These are phyloP conservation scores for Drosophila prolongata DNA, from an alignment of 2,888 invertebrate genomes.

Conservation along the genomic window DNA sequence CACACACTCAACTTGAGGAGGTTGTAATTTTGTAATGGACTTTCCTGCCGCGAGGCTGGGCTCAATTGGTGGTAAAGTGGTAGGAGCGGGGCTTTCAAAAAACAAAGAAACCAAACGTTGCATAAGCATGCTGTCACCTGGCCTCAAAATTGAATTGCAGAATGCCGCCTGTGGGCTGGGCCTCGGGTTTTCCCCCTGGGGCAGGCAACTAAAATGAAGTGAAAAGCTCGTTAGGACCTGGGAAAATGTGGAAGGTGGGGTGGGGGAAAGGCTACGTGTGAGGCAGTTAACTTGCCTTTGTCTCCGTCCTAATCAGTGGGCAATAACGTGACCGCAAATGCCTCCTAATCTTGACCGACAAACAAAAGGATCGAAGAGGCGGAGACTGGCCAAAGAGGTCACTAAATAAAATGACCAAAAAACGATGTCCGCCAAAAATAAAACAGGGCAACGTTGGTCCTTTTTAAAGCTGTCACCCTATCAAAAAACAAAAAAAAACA, in stretches of 20 bases:
- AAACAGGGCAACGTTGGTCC: conserved; percentile 69
- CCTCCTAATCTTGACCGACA: conserved; percentile 66
- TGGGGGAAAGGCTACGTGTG: conserved; percentile 55
- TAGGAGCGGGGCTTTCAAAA: conserved; percentile 6
- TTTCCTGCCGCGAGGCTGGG: conserved; percentile 60
- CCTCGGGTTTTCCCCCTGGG: conserved; percentile 19
- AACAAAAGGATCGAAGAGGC: conserved; percentile 58
- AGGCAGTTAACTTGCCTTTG: conserved; percentile 65
- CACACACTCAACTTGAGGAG: conserved; percentile 37
- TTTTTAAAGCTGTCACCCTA: conserved; percentile 71
- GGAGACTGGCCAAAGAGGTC: conserved; percentile 56
- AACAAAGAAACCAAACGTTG: conserved; percentile 50
- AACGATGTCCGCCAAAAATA: conserved; percentile 52
- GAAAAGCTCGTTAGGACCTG: conserved; percentile 64
- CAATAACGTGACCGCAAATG: conserved; percentile 80
- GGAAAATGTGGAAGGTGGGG: conserved; percentile 2
- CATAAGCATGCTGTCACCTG: conserved; percentile 57
- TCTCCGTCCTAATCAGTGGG: conserved; percentile 75
- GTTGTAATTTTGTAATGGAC: conserved; percentile 65
- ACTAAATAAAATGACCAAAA: conserved; percentile 58
- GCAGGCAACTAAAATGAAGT: conserved; percentile 56
- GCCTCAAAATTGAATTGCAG: conserved; percentile 64
- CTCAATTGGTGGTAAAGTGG: conserved; percentile 23
- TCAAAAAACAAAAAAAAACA: conserved; percentile 41
- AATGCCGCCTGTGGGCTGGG: conserved; percentile 19